phyloP scores from a whole-genome alignment of 1,140 invertebrate species.

The Leguminivora glycinivorella region DNA sequence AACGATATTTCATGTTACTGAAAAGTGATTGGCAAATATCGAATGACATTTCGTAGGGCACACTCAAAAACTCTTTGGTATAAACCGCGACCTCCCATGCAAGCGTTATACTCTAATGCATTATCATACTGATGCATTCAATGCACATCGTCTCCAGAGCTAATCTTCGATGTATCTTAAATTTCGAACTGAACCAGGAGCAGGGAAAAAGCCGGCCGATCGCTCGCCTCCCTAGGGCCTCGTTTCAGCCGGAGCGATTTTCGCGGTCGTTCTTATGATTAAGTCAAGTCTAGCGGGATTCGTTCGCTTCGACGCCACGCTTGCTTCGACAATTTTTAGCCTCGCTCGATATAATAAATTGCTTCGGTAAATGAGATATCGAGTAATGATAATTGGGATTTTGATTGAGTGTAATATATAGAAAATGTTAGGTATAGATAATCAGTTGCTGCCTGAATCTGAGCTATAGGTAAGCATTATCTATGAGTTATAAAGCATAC shows the following conservation, averaged over 20 bases:
- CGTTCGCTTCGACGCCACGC: conserved; percentile 17
- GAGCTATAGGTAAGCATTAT: too few species aligned
- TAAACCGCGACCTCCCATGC: too few species aligned
- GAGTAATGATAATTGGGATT: conserved; percentile 14
- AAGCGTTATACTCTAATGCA: too few species aligned
- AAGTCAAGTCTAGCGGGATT: conserved; percentile 31
- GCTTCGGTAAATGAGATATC: conserved; percentile 25
- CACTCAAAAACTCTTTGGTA: too few species aligned
- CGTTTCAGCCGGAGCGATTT: conserved; percentile 29
- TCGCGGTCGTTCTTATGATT: conserved; percentile 33
- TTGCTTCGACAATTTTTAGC: conserved; percentile 35
- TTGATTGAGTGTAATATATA: not conserved
- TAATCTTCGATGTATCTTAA: too few species aligned
- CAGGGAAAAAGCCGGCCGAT: conserved; percentile 26
- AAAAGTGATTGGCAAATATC: too few species aligned
- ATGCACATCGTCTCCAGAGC: too few species aligned
- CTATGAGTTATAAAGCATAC: too few species aligned
- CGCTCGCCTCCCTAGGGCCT: conserved; percentile 21
- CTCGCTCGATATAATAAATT: conserved; percentile 18
- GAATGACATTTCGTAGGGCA: too few species aligned
- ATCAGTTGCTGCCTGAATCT: not conserved
- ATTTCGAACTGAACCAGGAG: too few species aligned
- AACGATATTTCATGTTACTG: too few species aligned
- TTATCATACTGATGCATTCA: too few species aligned
- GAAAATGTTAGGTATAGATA: not conserved